phyloP scores from a whole-genome alignment of 30 jellyfish, hydroid and myxozoan species.

The Turritopsis dohrnii region DNA sequence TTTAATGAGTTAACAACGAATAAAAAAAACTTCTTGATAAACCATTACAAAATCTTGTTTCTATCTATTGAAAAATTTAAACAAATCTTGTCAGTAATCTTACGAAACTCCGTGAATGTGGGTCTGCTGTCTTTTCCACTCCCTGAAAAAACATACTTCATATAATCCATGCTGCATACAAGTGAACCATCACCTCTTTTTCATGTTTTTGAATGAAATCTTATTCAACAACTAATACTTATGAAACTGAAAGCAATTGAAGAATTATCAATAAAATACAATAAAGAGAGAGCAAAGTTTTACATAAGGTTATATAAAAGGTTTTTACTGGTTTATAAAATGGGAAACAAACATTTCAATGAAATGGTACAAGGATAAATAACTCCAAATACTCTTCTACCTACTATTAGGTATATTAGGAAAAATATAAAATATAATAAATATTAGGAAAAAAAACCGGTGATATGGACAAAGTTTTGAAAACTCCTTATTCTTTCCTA shows the following conservation, averaged over 20 bases:
- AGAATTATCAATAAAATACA: not conserved
- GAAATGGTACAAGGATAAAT: not conserved
- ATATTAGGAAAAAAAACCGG: not conserved
- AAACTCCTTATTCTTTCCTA: not conserved
- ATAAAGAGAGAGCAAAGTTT: too few species aligned
- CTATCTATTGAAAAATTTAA: too few species aligned
- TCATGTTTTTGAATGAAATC: not conserved
- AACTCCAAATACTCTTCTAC: not conserved
- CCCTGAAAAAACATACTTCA: slow-evolving; percentile 68
- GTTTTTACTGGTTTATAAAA: too few species aligned
- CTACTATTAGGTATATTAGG: not conserved
- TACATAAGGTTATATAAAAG: too few species aligned
- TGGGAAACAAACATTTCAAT: too few species aligned
- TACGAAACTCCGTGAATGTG: slow-evolving; percentile 21
- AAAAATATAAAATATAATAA: too few species aligned
- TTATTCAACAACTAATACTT: not conserved
- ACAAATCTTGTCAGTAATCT: not conserved
- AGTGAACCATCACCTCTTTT: not conserved
- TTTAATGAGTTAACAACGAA: not conserved
- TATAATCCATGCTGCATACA: slow-evolving; percentile 27
- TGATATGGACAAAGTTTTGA: not conserved
- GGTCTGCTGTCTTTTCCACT: slow-evolving; percentile 58
- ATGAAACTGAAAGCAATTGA: not conserved
- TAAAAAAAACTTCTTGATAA: too few species aligned
- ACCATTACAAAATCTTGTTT: not conserved